Evolutionary conservation across 2,113 vertebrate genomes (phyloP).

Genomic region (Pituophis catenifer): DNA sequence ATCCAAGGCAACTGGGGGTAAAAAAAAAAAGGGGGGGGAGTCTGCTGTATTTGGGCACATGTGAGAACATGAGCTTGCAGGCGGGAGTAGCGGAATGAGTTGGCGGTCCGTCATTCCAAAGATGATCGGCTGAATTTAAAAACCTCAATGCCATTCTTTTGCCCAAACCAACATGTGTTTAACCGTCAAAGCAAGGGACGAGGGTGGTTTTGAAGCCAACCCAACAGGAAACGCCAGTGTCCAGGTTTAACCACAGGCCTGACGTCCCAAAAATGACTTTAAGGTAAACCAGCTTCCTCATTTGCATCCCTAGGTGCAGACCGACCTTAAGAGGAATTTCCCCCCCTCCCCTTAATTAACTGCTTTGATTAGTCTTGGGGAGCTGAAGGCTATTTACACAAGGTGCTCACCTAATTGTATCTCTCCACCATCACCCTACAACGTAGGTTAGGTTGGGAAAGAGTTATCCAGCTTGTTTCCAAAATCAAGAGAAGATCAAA

Average conservation of each 20-base stretch:
- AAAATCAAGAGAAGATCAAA: neutral
- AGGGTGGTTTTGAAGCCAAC: neutral
- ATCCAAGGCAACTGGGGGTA: slow-evolving; percentile 64
- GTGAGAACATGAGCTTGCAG: slow-evolving; percentile 3
- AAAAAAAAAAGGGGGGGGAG: neutral
- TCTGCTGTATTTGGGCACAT: slow-evolving; percentile 29
- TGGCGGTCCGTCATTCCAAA: neutral
- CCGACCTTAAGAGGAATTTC: neutral
- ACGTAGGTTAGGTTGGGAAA: neutral
- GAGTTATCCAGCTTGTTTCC: neutral
- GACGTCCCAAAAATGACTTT: neutral
- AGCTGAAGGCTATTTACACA: neutral
- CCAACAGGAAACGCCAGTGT: neutral
- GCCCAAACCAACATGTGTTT: neutral
- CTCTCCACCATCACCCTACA: neutral
- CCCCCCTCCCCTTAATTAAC: neutral
- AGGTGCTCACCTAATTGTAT: neutral
- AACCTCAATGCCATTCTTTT: neutral
- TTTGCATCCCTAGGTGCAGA: neutral
- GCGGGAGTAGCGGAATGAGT: neutral
- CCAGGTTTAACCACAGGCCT: neutral
- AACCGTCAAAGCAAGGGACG: neutral
- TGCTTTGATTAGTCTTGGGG: neutral
- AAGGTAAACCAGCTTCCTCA: neutral
- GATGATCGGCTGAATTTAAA: slow-evolving; percentile 18